phyloP scores from a whole-genome alignment of 2,888 invertebrate genomes.

The Oxyscelio sp. region DNA sequence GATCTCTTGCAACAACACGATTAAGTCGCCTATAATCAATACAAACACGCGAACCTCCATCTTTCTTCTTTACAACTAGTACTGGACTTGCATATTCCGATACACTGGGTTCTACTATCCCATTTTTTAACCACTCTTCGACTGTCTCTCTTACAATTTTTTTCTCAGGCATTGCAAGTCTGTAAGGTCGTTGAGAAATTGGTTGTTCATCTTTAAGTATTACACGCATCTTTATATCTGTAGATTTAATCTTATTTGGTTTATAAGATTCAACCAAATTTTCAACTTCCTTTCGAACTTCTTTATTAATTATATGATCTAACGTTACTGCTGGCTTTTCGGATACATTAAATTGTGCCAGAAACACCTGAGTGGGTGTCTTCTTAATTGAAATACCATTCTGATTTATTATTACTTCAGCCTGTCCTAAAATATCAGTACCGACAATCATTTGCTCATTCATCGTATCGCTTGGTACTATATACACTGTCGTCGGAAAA shows the following conservation, averaged over 20 bases:
- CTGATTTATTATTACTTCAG: not conserved
- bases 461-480: not conserved
- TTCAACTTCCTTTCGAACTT: conserved; percentile 3
- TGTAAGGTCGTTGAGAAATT: conserved; percentile 3
- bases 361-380: not conserved
- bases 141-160: conserved; percentile 8
- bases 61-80: conserved; percentile 81
- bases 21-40: conserved; percentile 23
- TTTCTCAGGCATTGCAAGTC: conserved; percentile 4
- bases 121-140: not conserved
- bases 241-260: not conserved
- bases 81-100: too few relatives aligned
- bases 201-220: conserved; percentile 14
- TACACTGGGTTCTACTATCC: not conserved
- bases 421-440: not conserved
- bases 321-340: not conserved
- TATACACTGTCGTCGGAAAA: not conserved
- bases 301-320: not conserved
- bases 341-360: not conserved
- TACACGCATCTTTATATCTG: conserved; percentile 13
- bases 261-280: not conserved
- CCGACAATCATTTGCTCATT: not conserved
- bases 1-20: conserved; percentile 11
- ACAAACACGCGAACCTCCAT: conserved; percentile 65
- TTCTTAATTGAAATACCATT: not conserved